A percentile compares a stretch with the other conserved stretches of the same genome.
Evolutionary conservation across 2,888 invertebrate genomes (phyloP).

Genomic region (Xiphydria camelus): DNA sequence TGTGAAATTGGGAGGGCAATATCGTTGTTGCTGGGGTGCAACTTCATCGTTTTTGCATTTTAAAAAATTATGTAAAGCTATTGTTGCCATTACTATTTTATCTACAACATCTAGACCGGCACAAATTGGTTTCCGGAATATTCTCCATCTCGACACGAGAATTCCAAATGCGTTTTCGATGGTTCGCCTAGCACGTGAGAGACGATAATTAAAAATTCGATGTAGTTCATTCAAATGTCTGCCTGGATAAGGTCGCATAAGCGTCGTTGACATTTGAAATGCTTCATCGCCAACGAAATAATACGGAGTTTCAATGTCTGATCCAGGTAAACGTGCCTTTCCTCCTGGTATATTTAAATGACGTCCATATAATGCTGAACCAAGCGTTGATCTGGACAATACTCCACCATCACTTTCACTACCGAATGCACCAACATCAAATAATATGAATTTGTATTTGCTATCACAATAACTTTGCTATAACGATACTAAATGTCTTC

Average conservation of each 20-base stretch:
- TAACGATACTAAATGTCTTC: conserved; percentile 23
- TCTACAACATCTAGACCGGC: conserved; percentile 4
- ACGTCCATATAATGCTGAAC: no score
- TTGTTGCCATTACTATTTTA: conserved; percentile 3
- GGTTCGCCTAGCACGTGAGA: conserved; percentile 20
- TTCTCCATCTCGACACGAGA: conserved; percentile 19
- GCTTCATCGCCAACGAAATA: conserved; percentile 26
- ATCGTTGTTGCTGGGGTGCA: not conserved
- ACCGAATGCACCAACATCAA: conserved; percentile 22
- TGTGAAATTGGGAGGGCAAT: not conserved
- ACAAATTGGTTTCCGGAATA: conserved; percentile 11
- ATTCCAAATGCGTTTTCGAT: conserved; percentile 32
- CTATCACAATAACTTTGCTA: conserved; percentile 25
- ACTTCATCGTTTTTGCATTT: not conserved
- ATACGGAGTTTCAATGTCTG: conserved; percentile 7
- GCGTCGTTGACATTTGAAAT: conserved; percentile 17
- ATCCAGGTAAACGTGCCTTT: no score
- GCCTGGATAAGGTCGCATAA: conserved; percentile 27
- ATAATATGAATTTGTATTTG: conserved; percentile 16
- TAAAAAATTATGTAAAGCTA: conserved; percentile 2
- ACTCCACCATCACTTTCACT: conserved; percentile 21
- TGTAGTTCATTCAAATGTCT: conserved; percentile 15
- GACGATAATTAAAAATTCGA: conserved; percentile 25
- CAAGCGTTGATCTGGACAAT: conserved; percentile 16
- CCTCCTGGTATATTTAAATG: no score